A percentile compares a stretch with the other conserved stretches of the same genome.
Evolutionary conservation across 2,113 vertebrate genomes (phyloP).

Genomic region (Onychostoma macrolepis): DNA sequence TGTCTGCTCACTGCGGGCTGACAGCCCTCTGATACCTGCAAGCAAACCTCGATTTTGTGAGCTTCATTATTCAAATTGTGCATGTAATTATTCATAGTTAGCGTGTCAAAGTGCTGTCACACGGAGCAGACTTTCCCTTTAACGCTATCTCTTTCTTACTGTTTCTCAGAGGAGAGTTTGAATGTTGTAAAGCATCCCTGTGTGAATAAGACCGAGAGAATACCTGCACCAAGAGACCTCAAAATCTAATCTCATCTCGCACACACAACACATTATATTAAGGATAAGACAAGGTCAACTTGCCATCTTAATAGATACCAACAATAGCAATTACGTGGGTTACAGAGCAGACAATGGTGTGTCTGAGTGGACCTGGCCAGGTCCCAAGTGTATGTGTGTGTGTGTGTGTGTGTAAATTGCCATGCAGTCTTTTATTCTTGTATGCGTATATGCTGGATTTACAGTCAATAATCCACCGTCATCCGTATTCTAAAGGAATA

Average conservation of each 20-base stretch:
- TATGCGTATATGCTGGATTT: background rate
- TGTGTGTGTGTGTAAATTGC: background rate
- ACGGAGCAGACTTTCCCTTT: constrained; percentile 51
- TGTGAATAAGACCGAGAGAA: background rate
- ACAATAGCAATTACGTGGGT: constrained; percentile 17
- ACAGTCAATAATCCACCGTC: background rate
- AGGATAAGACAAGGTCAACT: constrained; percentile 23
- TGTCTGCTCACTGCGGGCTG: constrained; percentile 12
- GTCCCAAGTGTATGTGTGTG: background rate
- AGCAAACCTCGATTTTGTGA: constrained; percentile 17
- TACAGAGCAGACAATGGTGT: background rate
- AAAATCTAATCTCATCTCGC: constrained; percentile 15
- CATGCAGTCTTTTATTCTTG: background rate
- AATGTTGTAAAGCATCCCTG: constrained; percentile 21
- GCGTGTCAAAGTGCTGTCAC: constrained; percentile 23
- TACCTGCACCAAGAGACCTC: background rate
- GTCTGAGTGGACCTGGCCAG: background rate
- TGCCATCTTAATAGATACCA: constrained; percentile 24
- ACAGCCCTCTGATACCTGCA: constrained; percentile 25
- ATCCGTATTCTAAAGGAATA: background rate
- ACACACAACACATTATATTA: constrained; percentile 29
- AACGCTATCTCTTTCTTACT: constrained; percentile 47
- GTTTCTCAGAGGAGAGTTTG: constrained; percentile 57
- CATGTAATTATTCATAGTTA: constrained; percentile 37
- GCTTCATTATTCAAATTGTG: constrained; percentile 35